Evolutionary conservation across 2,113 vertebrate species (phyloP).

Genomic region (Mesocricetus auratus): DNA sequence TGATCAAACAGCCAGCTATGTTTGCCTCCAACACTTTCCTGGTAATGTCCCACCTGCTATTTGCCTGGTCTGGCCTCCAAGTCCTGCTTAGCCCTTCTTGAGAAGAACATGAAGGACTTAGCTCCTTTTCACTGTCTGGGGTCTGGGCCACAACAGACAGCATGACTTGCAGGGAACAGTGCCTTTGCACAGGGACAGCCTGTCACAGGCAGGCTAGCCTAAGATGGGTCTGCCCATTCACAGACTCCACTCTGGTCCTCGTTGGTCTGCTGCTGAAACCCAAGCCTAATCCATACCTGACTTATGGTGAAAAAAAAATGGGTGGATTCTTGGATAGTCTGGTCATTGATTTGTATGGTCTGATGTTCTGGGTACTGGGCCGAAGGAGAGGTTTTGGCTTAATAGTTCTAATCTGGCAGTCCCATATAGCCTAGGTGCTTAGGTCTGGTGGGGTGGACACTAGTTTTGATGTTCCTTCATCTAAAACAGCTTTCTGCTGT

Average conservation of each 20-base stretch:
- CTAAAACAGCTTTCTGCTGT: not conserved
- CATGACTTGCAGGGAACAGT: not conserved
- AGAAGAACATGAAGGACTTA: not conserved
- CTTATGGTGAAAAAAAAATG: not conserved
- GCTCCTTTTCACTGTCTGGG: not conserved
- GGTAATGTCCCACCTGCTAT: not conserved
- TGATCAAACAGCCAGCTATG: not conserved
- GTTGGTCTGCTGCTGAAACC: not conserved
- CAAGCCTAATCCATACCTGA: not conserved
- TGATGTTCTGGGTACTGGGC: not conserved
- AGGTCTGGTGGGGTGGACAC: not conserved
- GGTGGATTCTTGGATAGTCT: not conserved
- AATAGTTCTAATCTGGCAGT: constrained; percentile 3
- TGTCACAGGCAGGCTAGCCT: not conserved
- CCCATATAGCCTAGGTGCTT: not conserved
- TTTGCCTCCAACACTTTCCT: not conserved
- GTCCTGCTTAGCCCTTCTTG: not conserved
- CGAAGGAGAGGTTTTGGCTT: not conserved
- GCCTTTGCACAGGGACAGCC: not conserved
- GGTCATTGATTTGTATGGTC: not conserved
- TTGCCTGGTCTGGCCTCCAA: not conserved
- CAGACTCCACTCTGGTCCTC: not conserved
- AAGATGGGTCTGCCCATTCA: not conserved
- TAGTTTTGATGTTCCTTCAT: not conserved
- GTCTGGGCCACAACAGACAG: not conserved